phyloP scores from a whole-genome alignment of 2,797 vertebrate species.

The Spinus olivaceus region DNA sequence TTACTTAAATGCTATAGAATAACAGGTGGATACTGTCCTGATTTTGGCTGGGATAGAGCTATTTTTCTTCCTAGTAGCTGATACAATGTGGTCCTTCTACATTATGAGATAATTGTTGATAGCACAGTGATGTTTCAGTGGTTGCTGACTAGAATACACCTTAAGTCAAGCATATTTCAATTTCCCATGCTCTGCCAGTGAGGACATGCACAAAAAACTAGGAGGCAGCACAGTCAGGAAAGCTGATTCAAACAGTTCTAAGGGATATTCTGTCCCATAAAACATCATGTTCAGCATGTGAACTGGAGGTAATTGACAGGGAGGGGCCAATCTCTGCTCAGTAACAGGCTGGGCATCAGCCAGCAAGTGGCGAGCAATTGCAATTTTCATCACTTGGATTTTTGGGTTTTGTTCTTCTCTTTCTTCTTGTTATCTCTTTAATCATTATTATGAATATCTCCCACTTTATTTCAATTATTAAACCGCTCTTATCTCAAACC shows the following conservation, averaged over 20 bases:
- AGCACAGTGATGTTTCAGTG: neutral
- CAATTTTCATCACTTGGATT: neutral
- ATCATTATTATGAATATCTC: neutral
- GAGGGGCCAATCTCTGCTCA: accelerated
- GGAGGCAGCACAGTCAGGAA: accelerated
- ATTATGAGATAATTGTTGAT: neutral
- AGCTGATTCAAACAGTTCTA: neutral
- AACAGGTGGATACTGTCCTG: neutral
- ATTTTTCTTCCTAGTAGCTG: neutral
- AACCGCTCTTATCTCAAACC: neutral
- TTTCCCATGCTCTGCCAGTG: neutral
- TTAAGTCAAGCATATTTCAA: neutral
- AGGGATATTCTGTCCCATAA: neutral
- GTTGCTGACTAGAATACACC: neutral
- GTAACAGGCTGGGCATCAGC: neutral
- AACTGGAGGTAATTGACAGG: neutral
- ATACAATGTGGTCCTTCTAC: accelerated
- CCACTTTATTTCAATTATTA: neutral
- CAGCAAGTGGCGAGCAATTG: neutral
- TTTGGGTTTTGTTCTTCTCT: neutral
- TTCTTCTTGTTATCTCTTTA: neutral
- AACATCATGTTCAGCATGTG: neutral
- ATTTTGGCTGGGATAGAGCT: neutral
- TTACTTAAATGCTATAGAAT: neutral
- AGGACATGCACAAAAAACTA: neutral